A percentile compares a stretch with the other conserved stretches of the same genome.
These are phyloP conservation scores for Tetanocera ferruginea DNA, from an alignment of 2,888 invertebrate species.

Conservation along the genomic window DNA sequence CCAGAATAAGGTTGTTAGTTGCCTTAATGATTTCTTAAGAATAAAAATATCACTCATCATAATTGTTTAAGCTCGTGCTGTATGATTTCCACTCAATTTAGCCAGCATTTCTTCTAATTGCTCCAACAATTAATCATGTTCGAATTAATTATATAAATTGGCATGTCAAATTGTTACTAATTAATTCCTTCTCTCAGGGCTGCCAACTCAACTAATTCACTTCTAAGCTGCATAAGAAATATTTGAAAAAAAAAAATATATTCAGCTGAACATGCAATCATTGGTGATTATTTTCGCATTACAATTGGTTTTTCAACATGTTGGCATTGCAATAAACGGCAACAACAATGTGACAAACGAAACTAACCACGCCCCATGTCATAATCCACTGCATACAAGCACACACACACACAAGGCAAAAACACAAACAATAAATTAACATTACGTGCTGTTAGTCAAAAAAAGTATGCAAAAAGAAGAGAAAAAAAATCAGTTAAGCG, in stretches of 20 bases:
- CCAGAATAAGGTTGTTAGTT: too few relatives aligned
- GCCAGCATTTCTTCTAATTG: not conserved
- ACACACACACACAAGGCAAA: not conserved
- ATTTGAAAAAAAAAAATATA: not conserved
- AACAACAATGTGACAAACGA: not conserved
- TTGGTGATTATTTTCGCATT: constrained; percentile 49
- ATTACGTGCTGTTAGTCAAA: not conserved
- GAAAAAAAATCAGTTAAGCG: constrained; percentile 13
- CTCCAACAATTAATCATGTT: not conserved
- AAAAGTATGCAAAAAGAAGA: not conserved
- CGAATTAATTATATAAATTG: not conserved
- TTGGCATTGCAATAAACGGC: not conserved
- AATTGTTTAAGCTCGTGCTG: not conserved
- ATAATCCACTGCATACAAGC: not conserved
- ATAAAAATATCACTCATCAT: not conserved
- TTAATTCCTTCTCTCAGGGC: not conserved
- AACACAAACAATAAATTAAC: not conserved
- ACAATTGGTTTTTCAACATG: constrained; percentile 27
- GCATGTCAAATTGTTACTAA: constrained; percentile 1
- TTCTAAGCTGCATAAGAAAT: not conserved
- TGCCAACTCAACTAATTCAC: not conserved
- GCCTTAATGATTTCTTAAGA: not conserved
- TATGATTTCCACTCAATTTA: not conserved
- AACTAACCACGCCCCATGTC: constrained; percentile 6
- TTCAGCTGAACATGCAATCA: constrained; percentile 7